A percentile compares a stretch with the other conserved stretches of the same genome.
Evolutionary conservation across 2,113 vertebrate genomes (phyloP).

Genomic region (Heterotis niloticus): DNA sequence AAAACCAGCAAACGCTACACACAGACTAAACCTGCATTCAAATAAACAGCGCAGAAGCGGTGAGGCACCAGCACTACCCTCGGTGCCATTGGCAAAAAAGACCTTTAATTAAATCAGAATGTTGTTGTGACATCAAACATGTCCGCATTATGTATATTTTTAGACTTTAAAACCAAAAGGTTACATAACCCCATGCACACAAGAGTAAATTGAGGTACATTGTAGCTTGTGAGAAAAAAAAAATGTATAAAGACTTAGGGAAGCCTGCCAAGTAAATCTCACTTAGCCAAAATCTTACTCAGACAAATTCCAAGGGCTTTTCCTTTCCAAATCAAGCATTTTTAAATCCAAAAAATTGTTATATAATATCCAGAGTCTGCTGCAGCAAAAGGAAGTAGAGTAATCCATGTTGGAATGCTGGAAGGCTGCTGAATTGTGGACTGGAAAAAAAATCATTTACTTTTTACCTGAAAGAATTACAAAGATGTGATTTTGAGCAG

Average conservation of each 20-base stretch:
- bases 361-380: constrained; percentile 24
- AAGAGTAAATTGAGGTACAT: background rate
- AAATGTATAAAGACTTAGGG: background rate
- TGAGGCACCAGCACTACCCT: too few relatives aligned
- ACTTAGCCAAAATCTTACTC: background rate
- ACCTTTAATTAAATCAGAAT: too few relatives aligned
- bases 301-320: constrained; percentile 8
- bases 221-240: constrained; percentile 11
- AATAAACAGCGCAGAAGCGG: too few relatives aligned
- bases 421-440: background rate
- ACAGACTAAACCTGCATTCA: too few relatives aligned
- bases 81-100: too few relatives aligned
- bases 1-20: too few relatives aligned
- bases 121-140: too few relatives aligned
- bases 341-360: constrained; percentile 18
- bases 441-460: background rate
- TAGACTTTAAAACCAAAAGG: too few relatives aligned
- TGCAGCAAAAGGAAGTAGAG: background rate
- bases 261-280: background rate
- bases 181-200: background rate
- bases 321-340: constrained; percentile 14
- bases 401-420: background rate
- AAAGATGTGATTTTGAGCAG: background rate
- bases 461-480: background rate
- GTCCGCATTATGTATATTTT: too few relatives aligned